Base-by-base conservation (phyloP, 2,797 vertebrate genomes). In the Brotula barbata region DNA sequence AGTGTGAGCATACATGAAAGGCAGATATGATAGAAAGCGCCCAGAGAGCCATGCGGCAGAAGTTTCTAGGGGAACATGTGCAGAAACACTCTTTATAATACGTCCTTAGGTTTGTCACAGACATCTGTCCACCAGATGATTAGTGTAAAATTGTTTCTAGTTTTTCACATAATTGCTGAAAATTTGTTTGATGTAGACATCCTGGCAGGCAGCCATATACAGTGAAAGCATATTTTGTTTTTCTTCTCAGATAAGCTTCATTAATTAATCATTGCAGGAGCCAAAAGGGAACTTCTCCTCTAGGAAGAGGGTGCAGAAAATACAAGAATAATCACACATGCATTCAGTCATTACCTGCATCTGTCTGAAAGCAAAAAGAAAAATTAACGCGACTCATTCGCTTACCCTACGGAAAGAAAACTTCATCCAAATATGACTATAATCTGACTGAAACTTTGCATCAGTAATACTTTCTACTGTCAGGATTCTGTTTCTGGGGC, bases 201-300 rank as follows among this genome's bases (percentile, higher is more conserved):
- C 43, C 43, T 22, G 43, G 14, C 17, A 61, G 37, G 2, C 25
- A 55, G 51, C 23, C 21, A 46, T 1, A 1, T 15, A 44, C 6
- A 17, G 16, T 51, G 19, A 65, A 12, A 49, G 3, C 0, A 68
- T 25, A 36, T 47, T 59, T 33, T 1, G 9, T 19, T 52, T 58
- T 41, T 50, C 11, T 19, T 1, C 14, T 2, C 7, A 44, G 20
- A 62, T 59, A 58, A 45, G 44, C 41, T 46, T 60, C n/a, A 57
- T 59, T 50, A 67, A 58, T 45, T 43, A 51, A 59, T 75, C 25
- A 42, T 20, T 33, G 34, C 7, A 14, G 41, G n/a, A 22, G 44
- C 22, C 44, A 46, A 23, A 59, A 56, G 43, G 23, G 45, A 54
- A 33, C 13, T 22, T 62, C 53, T 43, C 44, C 22, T 46, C 42